Base-by-base conservation (phyloP, 2,888 invertebrate species). In the Vanessa cardui region DNA sequence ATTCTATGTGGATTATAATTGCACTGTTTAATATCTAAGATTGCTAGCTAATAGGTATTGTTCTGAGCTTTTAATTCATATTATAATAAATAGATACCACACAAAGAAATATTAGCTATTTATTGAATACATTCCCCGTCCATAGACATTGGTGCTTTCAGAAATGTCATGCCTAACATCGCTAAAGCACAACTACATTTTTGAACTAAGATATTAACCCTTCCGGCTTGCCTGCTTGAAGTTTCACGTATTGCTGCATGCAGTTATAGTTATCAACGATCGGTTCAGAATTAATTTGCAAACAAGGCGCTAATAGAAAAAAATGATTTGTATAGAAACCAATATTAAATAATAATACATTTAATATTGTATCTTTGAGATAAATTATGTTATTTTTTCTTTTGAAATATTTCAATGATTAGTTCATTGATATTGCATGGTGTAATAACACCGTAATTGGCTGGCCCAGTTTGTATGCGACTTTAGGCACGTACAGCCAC, bases 401-500 rank as follows among this genome's bases (percentile, higher is more conserved):
- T 60, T 59, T 64, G 65, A 70, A 70, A 68, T 65, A 68, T 20
- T 15, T 56, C 39, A 66, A 69, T 69, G 60, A 64, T 71, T 64
- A 63, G 54, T 67, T 21, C 62, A 63, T 59, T 49, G 58, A 44
- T 62, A 71, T 69, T 58, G 62, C 60, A 60, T 70, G 69, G 71
- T 69, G 77, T 69, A 78, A 78, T 80, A 76, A 63, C 65, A 63
- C 74, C 77, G 78, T 83, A 83, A 84, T 86, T 81, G 82, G 75
- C 76, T 83, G 84, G 76, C 83, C 85, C 80, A 85, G 83, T 87
- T 88, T 76, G 74, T 76, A 76, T 76, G 70, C 71, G 69, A 74
- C 78, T 76, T 46, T 66, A 70, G 73, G 81, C 89, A 89, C 88
- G 88, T 89, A 85, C 73, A 69, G 72, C 77, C 74, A 72, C 80